Conservation (phyloP, 2,797 vertebrate genomes). For the Taeniopygia guttata region DNA sequence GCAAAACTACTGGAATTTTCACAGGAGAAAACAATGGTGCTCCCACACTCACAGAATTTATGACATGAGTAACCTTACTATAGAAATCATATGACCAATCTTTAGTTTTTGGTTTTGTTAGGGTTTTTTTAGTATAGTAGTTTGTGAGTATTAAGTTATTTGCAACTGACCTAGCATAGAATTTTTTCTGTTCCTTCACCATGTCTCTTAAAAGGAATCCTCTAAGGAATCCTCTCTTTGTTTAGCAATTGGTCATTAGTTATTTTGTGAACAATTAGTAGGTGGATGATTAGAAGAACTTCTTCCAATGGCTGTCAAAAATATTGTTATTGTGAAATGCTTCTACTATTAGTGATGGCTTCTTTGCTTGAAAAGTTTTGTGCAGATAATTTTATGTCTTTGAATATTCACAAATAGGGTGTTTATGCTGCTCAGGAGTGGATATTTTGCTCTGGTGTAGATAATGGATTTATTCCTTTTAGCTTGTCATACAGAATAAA, state of each 20-base stretch:
- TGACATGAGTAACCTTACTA: not conserved
- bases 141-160: not conserved
- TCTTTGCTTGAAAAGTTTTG: not conserved
- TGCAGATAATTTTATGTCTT: not conserved
- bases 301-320: not conserved
- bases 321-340: not conserved
- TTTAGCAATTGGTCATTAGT: not conserved
- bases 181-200: not conserved
- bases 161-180: not conserved
- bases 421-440: not conserved
- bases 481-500: not conserved
- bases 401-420: not conserved
- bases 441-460: not conserved
- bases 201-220: not conserved
- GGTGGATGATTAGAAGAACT: not conserved
- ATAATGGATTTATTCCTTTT: not conserved
- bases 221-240: not conserved
- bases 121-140: fast-evolving
- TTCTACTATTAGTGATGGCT: not conserved
- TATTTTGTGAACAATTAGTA: not conserved
- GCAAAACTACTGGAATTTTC: not conserved
- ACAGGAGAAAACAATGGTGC: not conserved
- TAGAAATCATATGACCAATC: not conserved
- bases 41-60: not conserved
- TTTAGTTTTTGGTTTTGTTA: not conserved